Evolutionary conservation across 2,888 invertebrate genomes (phyloP).

Genomic region (Phorcus lineatus): DNA sequence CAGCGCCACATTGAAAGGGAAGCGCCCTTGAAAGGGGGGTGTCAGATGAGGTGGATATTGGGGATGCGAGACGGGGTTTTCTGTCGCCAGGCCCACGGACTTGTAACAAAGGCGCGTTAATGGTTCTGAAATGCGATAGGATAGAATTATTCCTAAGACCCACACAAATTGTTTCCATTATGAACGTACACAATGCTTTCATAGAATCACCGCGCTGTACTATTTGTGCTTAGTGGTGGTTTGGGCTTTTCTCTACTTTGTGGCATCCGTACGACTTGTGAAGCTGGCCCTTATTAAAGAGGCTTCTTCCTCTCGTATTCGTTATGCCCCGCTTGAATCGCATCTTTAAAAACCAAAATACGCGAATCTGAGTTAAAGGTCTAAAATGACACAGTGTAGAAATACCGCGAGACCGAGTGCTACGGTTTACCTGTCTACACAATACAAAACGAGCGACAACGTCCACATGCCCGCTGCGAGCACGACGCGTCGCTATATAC

Average conservation of each 20-base stretch:
- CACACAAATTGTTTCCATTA: slow-evolving; percentile 43
- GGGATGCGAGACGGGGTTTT: not conserved
- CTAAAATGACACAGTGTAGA: slow-evolving; percentile 17
- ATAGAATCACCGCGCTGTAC: slow-evolving; percentile 5
- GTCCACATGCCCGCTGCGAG: slow-evolving; percentile 18
- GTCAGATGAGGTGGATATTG: not conserved
- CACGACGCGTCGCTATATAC: slow-evolving; percentile 7
- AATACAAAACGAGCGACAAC: not conserved
- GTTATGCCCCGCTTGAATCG: not conserved
- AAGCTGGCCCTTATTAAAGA: slow-evolving; percentile 11
- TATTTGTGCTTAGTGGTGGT: slow-evolving; percentile 20
- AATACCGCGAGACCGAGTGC: not conserved
- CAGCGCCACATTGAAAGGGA: not conserved
- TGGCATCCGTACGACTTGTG: slow-evolving; percentile 11
- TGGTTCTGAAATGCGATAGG: slow-evolving; percentile 38
- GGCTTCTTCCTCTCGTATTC: not conserved
- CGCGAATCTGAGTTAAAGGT: slow-evolving; percentile 1
- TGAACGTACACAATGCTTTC: slow-evolving; percentile 23
- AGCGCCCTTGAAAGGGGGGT: not conserved
- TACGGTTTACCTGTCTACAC: not conserved
- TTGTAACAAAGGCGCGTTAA: slow-evolving; percentile 27
- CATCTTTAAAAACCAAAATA: no score
- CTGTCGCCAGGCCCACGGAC: slow-evolving; percentile 24
- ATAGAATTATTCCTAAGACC: slow-evolving; percentile 37
- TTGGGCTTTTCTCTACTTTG: slow-evolving; percentile 23